Base-by-base conservation (phyloP, 2,113 vertebrate genomes). In the Corythornis madagascariensis region DNA sequence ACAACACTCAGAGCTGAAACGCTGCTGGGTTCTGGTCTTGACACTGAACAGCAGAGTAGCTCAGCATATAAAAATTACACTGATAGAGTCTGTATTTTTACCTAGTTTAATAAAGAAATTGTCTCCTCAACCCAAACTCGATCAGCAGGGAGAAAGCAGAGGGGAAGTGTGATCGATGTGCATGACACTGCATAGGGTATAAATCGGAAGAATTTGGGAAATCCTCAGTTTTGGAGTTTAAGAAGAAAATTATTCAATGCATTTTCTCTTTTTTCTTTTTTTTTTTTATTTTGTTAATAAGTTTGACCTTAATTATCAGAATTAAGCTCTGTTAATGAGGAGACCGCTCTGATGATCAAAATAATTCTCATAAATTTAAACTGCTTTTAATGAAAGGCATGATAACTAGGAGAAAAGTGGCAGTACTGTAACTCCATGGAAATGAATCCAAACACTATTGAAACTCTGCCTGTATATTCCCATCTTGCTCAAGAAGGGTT, bases 231-330 rank as follows among this genome's bases (percentile, higher is more conserved):
- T 72, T 78, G 4, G 22, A 21, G 9, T 77, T 80, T 59, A 33
- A 78, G 31, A 26, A 80, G 24, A 3, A 24, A 24, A 82, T 11
- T 33, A 56, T 61, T 66, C 16, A 17, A 35, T 55, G 16, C 2
- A 1, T 10, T 66, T 61, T 73, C 43, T 63, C 4, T 20, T 7
- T 21, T 43, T 64, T 15, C 22, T n/a, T 20, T n/a, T 13, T 7
- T 26, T 26, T 24, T 35, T 29, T 78, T 55, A 5, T 4, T 31
- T 65, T 55, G 9, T 67, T 71, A 83, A 79, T 63, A 21, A 91
- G 18, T 74, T 88, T 82, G 38, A 91, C 43, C 60, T 91, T 91
- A 83, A 73, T 84, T 94, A 85, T 60, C 42, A 89, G 26, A 92
- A 86, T 64, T 66, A 88, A 73, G 12, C 10, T 83, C 42, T 86